A percentile compares a stretch with the other conserved stretches of the same genome.
phyloP scores from a whole-genome alignment of 2,888 invertebrate species.

The Agriopis aurantiaria region DNA sequence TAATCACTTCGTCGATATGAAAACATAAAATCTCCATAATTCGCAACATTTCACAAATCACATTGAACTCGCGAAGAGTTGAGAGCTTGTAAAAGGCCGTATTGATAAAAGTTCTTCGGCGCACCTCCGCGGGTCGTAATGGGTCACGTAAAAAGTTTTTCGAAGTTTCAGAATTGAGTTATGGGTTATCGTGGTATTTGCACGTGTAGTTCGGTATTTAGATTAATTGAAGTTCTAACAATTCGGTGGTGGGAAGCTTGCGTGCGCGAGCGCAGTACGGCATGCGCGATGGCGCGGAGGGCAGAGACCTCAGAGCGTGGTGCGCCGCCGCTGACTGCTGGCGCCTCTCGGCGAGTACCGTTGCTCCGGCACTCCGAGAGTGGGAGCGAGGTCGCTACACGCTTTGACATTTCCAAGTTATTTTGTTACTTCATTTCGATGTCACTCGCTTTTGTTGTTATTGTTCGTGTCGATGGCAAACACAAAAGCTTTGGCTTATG shows the following conservation, averaged over 20 bases:
- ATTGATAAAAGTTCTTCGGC: slow-evolving; percentile 62
- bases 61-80: slow-evolving; percentile 63
- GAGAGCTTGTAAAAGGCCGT: slow-evolving; percentile 61
- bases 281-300: slow-evolving; percentile 65
- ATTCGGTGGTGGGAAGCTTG: slow-evolving; percentile 38
- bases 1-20: slow-evolving; percentile 68
- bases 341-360: slow-evolving; percentile 73
- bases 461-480: slow-evolving; percentile 49
- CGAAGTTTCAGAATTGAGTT: slow-evolving; percentile 39
- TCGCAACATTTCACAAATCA: slow-evolving; percentile 76
- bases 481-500: slow-evolving; percentile 43
- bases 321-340: slow-evolving; percentile 69
- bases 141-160: slow-evolving; percentile 56
- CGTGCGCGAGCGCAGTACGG: slow-evolving; percentile 63
- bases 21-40: slow-evolving; percentile 71
- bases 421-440: slow-evolving; percentile 69
- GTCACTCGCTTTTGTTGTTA: slow-evolving; percentile 64
- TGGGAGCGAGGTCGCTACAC: slow-evolving; percentile 75
- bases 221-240: slow-evolving; percentile 41
- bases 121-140: slow-evolving; percentile 55
- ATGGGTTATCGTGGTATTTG: slow-evolving; percentile 28
- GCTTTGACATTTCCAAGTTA: slow-evolving; percentile 81
- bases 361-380: slow-evolving; percentile 65
- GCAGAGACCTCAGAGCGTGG: slow-evolving; percentile 78
- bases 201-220: slow-evolving; percentile 36